Percentiles rank a stretch among this genome's conserved stretches.
Conservation (phyloP, 2,113 vertebrate genomes). For the pig (Sus scrofa) region DNA sequence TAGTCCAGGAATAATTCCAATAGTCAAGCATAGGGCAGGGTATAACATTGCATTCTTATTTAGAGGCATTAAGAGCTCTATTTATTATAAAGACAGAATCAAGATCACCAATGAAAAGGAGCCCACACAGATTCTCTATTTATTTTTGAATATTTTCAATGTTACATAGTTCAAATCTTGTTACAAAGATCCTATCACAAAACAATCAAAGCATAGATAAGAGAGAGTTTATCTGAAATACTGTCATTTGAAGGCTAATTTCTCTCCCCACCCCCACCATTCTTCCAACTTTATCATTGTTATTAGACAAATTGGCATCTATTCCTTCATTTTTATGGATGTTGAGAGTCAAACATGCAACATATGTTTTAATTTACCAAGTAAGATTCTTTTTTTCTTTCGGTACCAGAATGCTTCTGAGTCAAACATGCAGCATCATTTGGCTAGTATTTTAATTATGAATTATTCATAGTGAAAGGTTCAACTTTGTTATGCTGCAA, state of each 20-base stretch:
- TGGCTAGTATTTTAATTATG: slow-evolving; percentile 70
- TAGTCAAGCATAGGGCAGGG: background rate
- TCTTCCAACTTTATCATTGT: slow-evolving; percentile 67
- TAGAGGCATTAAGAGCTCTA: background rate
- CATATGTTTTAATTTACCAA: slow-evolving; percentile 81
- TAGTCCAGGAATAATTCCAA: slow-evolving; percentile 21
- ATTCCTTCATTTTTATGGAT: slow-evolving; percentile 67
- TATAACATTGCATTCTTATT: background rate
- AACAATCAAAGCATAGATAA: slow-evolving; percentile 37
- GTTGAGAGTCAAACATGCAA: slow-evolving; percentile 70
- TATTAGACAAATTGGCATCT: slow-evolving; percentile 68
- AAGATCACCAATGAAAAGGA: background rate
- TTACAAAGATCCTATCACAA: slow-evolving; percentile 14
- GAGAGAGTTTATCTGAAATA: slow-evolving; percentile 7
- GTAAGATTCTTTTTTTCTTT: slow-evolving; percentile 72
- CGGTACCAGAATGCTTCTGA: slow-evolving; percentile 64
- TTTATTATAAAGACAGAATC: background rate
- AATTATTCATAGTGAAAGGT: slow-evolving; percentile 82
- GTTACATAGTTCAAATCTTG: slow-evolving; percentile 17
- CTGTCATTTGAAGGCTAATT: background rate
- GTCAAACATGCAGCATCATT: slow-evolving; percentile 44
- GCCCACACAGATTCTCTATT: background rate
- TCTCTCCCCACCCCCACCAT: background rate
- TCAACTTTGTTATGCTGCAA: slow-evolving; percentile 81
- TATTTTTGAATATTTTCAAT: background rate